Conservation (phyloP, 35 echinoderm and acorn worm genomes). For the Holothuria glaberrima region DNA sequence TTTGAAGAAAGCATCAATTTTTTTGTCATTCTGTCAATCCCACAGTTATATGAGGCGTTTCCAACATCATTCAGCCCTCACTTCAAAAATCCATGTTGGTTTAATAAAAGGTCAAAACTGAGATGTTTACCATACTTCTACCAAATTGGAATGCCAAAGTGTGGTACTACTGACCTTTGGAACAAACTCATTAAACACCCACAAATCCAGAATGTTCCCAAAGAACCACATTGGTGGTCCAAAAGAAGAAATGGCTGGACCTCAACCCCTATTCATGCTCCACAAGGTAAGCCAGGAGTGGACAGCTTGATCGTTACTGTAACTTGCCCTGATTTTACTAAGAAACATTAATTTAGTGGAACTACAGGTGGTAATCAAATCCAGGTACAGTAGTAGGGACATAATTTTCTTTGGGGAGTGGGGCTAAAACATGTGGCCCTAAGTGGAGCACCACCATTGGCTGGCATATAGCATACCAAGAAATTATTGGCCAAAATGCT, state of each 20-base stretch:
- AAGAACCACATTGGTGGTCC: constrained; percentile 78
- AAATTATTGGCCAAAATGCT: too few species aligned
- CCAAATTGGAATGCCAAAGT: constrained; percentile 73
- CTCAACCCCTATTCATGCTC: background rate
- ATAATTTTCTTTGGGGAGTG: too few species aligned
- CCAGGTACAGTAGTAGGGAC: too few species aligned
- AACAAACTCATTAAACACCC: constrained; percentile 63
- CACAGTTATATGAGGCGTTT: background rate
- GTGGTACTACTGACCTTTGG: constrained; percentile 80
- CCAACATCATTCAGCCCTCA: background rate
- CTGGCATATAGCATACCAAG: too few species aligned
- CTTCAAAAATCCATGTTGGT: constrained; percentile 60
- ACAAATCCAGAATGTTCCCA: constrained; percentile 34
- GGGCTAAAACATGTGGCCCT: too few species aligned
- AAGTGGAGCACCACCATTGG: too few species aligned
- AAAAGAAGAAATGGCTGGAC: constrained; percentile 50
- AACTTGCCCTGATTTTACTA: too few species aligned
- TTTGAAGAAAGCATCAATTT: too few species aligned
- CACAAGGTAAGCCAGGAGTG: background rate
- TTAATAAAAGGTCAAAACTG: background rate
- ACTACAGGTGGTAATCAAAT: too few species aligned
- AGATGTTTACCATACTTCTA: constrained; percentile 74
- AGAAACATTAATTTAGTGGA: too few species aligned
- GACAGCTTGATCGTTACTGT: too few species aligned
- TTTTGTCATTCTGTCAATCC: too few species aligned